Percentiles rank a stretch among this genome's conserved stretches.
Evolutionary conservation across 1,140 invertebrate species (phyloP).

Genomic region (Nixonia krombeini): DNA sequence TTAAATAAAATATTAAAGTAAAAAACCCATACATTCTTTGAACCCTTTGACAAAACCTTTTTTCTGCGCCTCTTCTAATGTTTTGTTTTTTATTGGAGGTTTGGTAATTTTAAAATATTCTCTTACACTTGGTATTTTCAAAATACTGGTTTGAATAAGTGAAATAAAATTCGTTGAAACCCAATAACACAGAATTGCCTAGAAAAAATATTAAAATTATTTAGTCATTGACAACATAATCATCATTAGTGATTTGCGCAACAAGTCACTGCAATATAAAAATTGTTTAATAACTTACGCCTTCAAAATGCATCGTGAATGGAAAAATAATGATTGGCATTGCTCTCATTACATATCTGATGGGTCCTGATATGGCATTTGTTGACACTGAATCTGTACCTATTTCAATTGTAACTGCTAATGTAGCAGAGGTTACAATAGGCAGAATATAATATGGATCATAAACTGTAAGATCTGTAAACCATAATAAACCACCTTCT

Average conservation of each 20-base stretch:
- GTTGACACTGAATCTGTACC: slow-evolving; percentile 83
- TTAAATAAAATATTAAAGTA: slow-evolving; percentile 4
- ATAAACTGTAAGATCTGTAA: slow-evolving; percentile 88
- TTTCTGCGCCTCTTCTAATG: slow-evolving; percentile 69
- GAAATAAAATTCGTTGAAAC: slow-evolving; percentile 90
- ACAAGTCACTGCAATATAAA: too few species aligned
- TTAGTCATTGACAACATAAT: too few species aligned
- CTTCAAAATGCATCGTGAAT: slow-evolving; percentile 90
- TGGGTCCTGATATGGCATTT: slow-evolving; percentile 75
- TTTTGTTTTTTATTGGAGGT: slow-evolving; percentile 69
- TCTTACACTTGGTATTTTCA: slow-evolving; percentile 83
- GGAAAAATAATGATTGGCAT: slow-evolving; percentile 88
- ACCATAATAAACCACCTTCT: slow-evolving; percentile 93
- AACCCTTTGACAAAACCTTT: slow-evolving; percentile 85
- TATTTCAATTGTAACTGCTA: slow-evolving; percentile 86
- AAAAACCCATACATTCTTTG: slow-evolving; percentile 82
- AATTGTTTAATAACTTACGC: too few species aligned
- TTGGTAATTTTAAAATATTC: slow-evolving; percentile 85
- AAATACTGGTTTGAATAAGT: slow-evolving; percentile 83
- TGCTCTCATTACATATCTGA: slow-evolving; percentile 82
- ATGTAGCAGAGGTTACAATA: slow-evolving; percentile 84
- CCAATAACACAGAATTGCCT: slow-evolving; percentile 94
- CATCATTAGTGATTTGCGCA: too few species aligned
- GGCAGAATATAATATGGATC: slow-evolving; percentile 95
- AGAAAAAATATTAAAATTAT: too few species aligned